Evolutionary conservation across 2,113 vertebrate genomes (phyloP).

Genomic region (Damaliscus lunatus): DNA sequence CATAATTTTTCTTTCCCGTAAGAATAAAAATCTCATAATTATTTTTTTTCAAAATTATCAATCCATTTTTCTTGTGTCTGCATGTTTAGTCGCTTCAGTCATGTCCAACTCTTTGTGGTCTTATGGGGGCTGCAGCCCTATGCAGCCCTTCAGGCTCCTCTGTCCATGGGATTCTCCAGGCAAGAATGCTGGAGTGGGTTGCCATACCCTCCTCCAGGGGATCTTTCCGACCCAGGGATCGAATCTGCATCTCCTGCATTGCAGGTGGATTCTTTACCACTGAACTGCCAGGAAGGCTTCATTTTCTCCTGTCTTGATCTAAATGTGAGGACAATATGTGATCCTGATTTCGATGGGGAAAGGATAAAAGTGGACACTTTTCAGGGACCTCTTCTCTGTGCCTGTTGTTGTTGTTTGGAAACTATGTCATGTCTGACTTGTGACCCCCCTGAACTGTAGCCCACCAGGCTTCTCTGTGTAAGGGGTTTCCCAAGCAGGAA

Average conservation of each 20-base stretch:
- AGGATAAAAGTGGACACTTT: not conserved
- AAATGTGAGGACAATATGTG: not conserved
- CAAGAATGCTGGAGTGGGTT: not conserved
- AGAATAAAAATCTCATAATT: not conserved
- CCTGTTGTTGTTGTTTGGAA: not conserved
- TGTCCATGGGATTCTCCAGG: not conserved
- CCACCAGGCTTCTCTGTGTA: not conserved
- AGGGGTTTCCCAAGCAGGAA: not conserved
- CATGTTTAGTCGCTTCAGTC: not conserved
- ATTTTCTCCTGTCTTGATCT: not conserved
- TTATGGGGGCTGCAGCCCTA: not conserved
- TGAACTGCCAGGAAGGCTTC: not conserved
- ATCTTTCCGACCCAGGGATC: not conserved
- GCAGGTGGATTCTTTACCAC: not conserved
- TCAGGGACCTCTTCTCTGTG: not conserved
- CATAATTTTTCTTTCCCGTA: not conserved
- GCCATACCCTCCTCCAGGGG: not conserved
- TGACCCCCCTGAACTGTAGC: not conserved
- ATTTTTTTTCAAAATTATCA: not conserved
- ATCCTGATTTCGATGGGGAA: not conserved
- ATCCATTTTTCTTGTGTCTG: not conserved
- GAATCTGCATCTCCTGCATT: not conserved
- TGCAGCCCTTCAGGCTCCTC: not conserved
- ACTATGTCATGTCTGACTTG: not conserved
- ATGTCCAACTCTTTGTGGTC: not conserved